phyloP scores from a whole-genome alignment of 2,888 invertebrate genomes.

The Tridacna gigas region DNA sequence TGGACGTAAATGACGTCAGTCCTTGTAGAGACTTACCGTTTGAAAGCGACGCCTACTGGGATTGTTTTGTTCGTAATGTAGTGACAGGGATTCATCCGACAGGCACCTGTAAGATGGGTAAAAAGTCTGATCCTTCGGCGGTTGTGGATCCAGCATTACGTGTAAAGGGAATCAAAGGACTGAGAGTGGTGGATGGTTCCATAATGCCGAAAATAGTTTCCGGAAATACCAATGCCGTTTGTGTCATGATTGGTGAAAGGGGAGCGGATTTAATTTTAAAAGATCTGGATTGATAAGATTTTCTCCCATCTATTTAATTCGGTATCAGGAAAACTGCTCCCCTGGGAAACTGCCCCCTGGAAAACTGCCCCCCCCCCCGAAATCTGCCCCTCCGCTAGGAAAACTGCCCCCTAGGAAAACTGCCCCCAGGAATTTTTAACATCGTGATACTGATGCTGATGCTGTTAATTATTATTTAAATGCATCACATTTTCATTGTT shows the following conservation, averaged over 20 bases:
- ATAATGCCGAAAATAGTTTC: slow-evolving; percentile 43
- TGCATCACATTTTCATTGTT: too few species aligned
- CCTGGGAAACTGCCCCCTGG: too few species aligned
- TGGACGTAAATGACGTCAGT: slow-evolving; percentile 50
- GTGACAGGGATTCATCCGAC: slow-evolving; percentile 87
- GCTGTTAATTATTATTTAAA: too few species aligned
- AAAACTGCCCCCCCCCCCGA: too few species aligned
- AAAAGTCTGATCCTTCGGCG: slow-evolving; percentile 82
- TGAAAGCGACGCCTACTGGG: slow-evolving; percentile 53
- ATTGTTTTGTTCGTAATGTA: slow-evolving; percentile 48
- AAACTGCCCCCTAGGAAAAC: too few species aligned
- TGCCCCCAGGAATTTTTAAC: too few species aligned
- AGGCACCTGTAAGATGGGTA: slow-evolving; percentile 91
- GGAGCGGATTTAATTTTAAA: slow-evolving; percentile 47
- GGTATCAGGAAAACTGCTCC: too few species aligned
- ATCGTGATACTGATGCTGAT: too few species aligned
- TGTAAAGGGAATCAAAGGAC: slow-evolving; percentile 53
- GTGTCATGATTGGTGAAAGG: slow-evolving; percentile 51
- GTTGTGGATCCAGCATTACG: slow-evolving; percentile 88
- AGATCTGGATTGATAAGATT: neutral
- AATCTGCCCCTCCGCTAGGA: too few species aligned
- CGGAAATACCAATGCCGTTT: slow-evolving; percentile 51
- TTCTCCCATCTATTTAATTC: too few species aligned
- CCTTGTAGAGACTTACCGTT: slow-evolving; percentile 34
- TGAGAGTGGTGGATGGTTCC: slow-evolving; percentile 50